Evolutionary conservation across 1,140 invertebrate species (phyloP).

Genomic region (Cecropterus lyciades): DNA sequence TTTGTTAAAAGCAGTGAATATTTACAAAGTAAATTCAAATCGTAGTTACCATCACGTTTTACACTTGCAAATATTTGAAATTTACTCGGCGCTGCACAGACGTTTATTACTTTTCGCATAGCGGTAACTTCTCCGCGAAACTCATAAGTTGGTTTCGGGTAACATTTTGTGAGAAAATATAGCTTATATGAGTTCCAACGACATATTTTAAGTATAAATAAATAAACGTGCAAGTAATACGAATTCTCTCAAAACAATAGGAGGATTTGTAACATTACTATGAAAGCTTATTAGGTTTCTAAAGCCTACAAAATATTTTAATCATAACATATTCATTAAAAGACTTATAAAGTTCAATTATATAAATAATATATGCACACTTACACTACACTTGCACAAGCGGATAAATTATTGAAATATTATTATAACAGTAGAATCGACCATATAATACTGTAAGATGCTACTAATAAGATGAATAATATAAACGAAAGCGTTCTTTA

Average conservation of each 20-base stretch:
- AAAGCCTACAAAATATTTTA: too few species aligned
- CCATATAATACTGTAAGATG: not conserved
- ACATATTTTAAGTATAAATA: not conserved
- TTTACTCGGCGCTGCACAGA: conserved; percentile 27
- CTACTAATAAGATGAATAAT: too few species aligned
- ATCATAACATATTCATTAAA: not conserved
- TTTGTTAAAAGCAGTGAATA: conserved; percentile 12
- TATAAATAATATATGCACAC: too few species aligned
- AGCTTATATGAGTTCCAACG: conserved; percentile 6
- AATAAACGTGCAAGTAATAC: too few species aligned
- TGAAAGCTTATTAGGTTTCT: too few species aligned
- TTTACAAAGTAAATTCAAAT: conserved; percentile 22
- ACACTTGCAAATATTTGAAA: conserved; percentile 29
- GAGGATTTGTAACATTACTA: too few species aligned
- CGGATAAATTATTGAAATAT: not conserved
- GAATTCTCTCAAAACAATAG: too few species aligned
- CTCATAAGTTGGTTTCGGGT: conserved; percentile 14
- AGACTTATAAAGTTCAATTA: too few species aligned
- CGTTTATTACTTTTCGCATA: conserved; percentile 31
- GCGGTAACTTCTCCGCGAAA: conserved; percentile 20
- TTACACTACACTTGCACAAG: not conserved
- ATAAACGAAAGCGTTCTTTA: too few species aligned
- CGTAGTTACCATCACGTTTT: conserved; percentile 16
- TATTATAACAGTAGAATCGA: too few species aligned
- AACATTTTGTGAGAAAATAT: conserved; percentile 13